Conservation (phyloP, 2,888 invertebrate genomes). For the Acronicta aceris region DNA sequence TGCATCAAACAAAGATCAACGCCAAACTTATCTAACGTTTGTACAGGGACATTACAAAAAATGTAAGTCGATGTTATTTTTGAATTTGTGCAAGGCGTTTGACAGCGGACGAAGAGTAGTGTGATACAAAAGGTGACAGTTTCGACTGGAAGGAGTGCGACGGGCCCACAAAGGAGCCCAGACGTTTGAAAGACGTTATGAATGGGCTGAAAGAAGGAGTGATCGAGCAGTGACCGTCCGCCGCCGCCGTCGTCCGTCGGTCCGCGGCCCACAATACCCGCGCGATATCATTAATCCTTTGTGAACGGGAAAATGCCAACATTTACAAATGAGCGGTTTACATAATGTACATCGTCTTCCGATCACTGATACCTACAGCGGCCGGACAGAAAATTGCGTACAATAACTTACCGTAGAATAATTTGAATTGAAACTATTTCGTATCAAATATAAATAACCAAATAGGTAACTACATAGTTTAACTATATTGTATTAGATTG, state of each 20-base stretch:
- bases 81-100: slow-evolving; percentile 89
- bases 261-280: slow-evolving; percentile 62
- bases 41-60: slow-evolving; percentile 83
- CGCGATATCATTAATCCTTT: slow-evolving; percentile 73
- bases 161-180: slow-evolving; percentile 74
- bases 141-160: slow-evolving; percentile 77
- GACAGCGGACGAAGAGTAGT: slow-evolving; percentile 82
- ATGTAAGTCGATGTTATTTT: slow-evolving; percentile 85
- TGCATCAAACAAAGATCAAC: slow-evolving; percentile 85
- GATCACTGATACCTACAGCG: slow-evolving; percentile 38
- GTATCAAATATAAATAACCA: not conserved
- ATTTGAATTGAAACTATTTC: too few relatives aligned
- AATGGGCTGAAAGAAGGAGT: slow-evolving; percentile 86
- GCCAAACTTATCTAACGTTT: slow-evolving; percentile 86
- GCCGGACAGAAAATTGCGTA: not conserved
- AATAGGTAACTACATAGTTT: not conserved
- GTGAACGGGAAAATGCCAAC: slow-evolving; percentile 62
- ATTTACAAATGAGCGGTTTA: slow-evolving; percentile 61
- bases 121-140: slow-evolving; percentile 84
- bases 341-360: slow-evolving; percentile 54
- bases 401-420: too few relatives aligned
- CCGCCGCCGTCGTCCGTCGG: slow-evolving; percentile 49
- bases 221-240: slow-evolving; percentile 80
- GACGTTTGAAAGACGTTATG: slow-evolving; percentile 85
- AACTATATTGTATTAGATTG: too few relatives aligned